phyloP scores from a whole-genome alignment of 2,797 vertebrate species.

The Neostethus bicornis region DNA sequence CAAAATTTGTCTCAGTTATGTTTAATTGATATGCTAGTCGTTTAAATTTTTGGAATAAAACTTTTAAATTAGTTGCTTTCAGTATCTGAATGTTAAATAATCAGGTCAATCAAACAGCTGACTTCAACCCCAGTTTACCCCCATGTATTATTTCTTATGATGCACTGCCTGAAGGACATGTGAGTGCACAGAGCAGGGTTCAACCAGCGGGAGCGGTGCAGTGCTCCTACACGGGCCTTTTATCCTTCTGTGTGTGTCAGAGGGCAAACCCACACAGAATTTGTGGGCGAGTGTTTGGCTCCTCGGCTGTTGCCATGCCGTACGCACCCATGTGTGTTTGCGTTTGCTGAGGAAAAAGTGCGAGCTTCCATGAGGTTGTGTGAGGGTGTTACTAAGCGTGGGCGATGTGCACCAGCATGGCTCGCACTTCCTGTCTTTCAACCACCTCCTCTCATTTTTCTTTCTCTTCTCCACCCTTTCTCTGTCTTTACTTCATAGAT shows the following conservation, averaged over 20 bases:
- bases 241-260: constrained; percentile 35
- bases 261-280: constrained; percentile 32
- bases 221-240: constrained; percentile 53
- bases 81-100: no score
- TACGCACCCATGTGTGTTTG: constrained; percentile 18
- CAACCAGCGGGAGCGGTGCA: constrained; percentile 26
- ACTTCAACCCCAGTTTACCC: constrained; percentile 16
- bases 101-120: constrained; percentile 1
- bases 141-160: constrained; percentile 24
- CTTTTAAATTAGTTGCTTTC: background rate
- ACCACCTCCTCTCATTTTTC: constrained; percentile 18
- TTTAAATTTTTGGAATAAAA: background rate
- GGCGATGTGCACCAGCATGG: constrained; percentile 42
- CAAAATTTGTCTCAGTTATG: background rate
- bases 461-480: constrained; percentile 28
- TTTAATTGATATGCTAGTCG: background rate
- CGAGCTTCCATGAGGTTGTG: constrained; percentile 55
- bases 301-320: constrained; percentile 51
- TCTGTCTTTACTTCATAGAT: constrained; percentile 67
- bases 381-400: constrained; percentile 57
- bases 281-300: constrained; percentile 52
- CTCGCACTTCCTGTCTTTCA: constrained; percentile 57
- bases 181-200: constrained; percentile 36
- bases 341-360: constrained; percentile 45
- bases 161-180: constrained; percentile 37